Conservation (phyloP, 2,113 vertebrate species). For the Thalassoma bifasciatum region DNA sequence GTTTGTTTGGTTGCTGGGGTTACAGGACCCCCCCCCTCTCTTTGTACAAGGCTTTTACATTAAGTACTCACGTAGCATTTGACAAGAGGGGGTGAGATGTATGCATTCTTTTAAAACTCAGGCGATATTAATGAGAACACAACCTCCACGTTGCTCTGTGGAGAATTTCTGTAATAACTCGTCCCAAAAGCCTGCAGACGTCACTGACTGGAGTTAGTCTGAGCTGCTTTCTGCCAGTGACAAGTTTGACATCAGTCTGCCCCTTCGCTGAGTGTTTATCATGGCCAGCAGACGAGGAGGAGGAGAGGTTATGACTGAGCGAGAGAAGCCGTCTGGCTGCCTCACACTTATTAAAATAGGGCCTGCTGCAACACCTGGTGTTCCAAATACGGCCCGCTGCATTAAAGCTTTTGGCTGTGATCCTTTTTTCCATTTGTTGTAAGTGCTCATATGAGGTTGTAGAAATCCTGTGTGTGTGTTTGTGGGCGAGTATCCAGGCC, state of each 20-base stretch:
- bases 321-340: constrained; percentile 45
- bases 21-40: constrained; percentile 52
- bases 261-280: constrained; percentile 39
- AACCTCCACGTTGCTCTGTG: constrained; percentile 5
- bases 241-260: constrained; percentile 40
- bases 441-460: constrained; percentile 27
- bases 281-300: constrained; percentile 46
- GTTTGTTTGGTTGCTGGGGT: constrained; percentile 82
- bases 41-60: constrained; percentile 55
- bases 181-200: no score
- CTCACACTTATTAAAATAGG: constrained; percentile 59
- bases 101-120: constrained; percentile 37
- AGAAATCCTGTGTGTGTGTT: constrained; percentile 8
- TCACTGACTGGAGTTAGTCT: constrained; percentile 43
- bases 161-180: constrained; percentile 32
- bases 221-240: constrained; percentile 42
- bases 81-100: constrained; percentile 42
- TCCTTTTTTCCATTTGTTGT: constrained; percentile 53
- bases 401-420: constrained; percentile 53
- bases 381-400: constrained; percentile 30
- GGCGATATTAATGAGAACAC: constrained; percentile 31
- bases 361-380: constrained; percentile 59
- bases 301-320: constrained; percentile 56
- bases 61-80: constrained; percentile 56
- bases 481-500: constrained; percentile 22